Conservation (phyloP, 2,113 vertebrate genomes). For the Lanius ludovicianus region DNA sequence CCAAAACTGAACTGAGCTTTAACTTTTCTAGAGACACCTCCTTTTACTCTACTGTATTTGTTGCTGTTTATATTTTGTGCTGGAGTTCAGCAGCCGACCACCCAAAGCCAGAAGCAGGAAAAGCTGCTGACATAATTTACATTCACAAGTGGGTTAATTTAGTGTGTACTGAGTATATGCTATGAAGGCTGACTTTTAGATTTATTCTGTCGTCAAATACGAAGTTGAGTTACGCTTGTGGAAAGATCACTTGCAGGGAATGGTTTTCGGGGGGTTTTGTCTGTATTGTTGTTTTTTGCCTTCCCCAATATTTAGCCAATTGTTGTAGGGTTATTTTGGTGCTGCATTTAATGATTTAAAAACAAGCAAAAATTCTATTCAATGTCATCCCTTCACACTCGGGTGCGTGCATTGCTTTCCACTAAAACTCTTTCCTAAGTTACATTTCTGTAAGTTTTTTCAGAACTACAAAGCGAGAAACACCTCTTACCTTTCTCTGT, state of each 20-base stretch:
- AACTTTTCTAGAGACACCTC: neutral
- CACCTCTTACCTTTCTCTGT: neutral
- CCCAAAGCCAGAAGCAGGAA: accelerated
- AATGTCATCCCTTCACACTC: neutral
- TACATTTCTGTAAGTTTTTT: neutral
- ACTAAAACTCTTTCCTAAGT: neutral
- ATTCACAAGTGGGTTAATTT: neutral
- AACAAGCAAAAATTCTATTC: neutral
- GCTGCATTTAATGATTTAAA: neutral
- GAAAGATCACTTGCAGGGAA: neutral
- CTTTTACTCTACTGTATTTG: neutral
- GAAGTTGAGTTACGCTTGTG: neutral
- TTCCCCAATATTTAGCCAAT: neutral
- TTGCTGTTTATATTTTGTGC: neutral
- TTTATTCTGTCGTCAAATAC: neutral
- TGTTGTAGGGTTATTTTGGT: neutral
- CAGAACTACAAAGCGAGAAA: neutral
- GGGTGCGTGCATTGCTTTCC: neutral
- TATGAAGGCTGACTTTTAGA: neutral
- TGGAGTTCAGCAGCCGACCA: neutral
- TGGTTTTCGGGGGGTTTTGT: accelerated
- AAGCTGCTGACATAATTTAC: neutral
- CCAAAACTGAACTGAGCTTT: neutral
- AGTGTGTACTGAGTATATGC: neutral
- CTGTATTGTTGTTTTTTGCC: neutral